A percentile compares a stretch with the other conserved stretches of the same genome.
These are phyloP conservation scores for Melanotus villosus DNA, from an alignment of 2,888 invertebrate genomes.

Conservation along the genomic window DNA sequence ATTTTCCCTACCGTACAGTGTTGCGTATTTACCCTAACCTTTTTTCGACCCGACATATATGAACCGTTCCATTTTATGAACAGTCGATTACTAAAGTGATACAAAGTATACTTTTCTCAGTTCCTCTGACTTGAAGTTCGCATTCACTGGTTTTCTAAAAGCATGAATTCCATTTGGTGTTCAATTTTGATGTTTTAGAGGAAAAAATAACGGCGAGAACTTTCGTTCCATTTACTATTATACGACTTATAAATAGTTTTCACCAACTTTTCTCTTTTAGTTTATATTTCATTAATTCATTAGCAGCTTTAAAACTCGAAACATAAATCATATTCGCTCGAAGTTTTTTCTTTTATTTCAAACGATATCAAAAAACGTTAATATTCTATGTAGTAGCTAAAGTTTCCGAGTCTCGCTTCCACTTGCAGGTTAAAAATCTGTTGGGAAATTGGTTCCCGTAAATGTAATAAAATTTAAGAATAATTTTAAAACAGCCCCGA, in stretches of 20 bases:
- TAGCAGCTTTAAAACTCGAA: no score
- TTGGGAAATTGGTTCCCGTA: neutral
- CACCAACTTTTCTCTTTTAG: no score
- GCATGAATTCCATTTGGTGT: neutral
- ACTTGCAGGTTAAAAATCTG: slow-evolving; percentile 7
- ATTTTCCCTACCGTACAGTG: neutral
- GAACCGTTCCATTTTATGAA: slow-evolving; percentile 3
- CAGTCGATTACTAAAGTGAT: slow-evolving; percentile 3
- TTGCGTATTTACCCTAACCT: neutral
- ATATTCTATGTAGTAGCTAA: neutral
- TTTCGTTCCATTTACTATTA: no score
- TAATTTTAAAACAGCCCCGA: slow-evolving; percentile 2
- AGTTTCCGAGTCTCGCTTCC: neutral
- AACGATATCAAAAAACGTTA: no score
- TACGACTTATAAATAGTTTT: no score
- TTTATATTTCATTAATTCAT: no score
- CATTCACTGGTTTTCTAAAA: neutral
- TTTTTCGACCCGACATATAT: neutral
- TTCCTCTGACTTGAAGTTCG: neutral
- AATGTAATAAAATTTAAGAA: slow-evolving; percentile 1
- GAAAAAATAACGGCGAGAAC: no score
- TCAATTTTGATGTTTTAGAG: no score
- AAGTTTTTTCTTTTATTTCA: no score
- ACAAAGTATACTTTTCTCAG: neutral
- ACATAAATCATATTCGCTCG: no score